These are phyloP conservation scores for Lepilemur ruficaudatus DNA, from an alignment of 2,797 vertebrate genomes.

Conservation along the genomic window DNA sequence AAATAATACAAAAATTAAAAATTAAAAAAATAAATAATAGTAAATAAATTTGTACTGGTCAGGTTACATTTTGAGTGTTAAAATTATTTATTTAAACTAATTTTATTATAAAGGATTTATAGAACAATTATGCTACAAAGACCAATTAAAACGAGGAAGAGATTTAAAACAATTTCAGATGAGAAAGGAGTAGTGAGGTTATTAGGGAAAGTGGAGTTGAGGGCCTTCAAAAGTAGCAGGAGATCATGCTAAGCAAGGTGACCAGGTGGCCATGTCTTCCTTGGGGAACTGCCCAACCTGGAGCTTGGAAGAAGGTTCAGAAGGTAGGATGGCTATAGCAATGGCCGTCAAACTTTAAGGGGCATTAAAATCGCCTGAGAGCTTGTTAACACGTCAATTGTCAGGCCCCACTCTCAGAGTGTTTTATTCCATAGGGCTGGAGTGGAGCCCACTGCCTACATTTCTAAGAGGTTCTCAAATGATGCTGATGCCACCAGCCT, in stretches of 20 bases:
- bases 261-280: background rate
- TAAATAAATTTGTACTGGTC: background rate
- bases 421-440: background rate
- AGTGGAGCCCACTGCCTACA: background rate
- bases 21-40: background rate
- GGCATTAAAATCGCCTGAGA: background rate
- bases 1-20: no score
- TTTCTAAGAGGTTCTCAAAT: background rate
- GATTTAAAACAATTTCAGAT: background rate
- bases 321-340: background rate
- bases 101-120: background rate
- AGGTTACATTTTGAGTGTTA: background rate
- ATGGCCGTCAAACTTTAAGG: background rate
- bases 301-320: background rate
- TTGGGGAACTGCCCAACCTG: background rate
- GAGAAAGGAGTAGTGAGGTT: background rate
- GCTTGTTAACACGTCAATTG: background rate
- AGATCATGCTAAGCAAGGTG: background rate
- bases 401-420: background rate
- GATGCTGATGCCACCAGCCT: background rate
- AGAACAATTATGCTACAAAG: background rate
- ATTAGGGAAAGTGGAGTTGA: background rate
- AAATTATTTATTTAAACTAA: conserved; percentile 25
- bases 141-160: background rate
- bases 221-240: background rate